phyloP scores from a whole-genome alignment of 64 coral and sea anemone genomes.

The Orbicella faveolata region DNA sequence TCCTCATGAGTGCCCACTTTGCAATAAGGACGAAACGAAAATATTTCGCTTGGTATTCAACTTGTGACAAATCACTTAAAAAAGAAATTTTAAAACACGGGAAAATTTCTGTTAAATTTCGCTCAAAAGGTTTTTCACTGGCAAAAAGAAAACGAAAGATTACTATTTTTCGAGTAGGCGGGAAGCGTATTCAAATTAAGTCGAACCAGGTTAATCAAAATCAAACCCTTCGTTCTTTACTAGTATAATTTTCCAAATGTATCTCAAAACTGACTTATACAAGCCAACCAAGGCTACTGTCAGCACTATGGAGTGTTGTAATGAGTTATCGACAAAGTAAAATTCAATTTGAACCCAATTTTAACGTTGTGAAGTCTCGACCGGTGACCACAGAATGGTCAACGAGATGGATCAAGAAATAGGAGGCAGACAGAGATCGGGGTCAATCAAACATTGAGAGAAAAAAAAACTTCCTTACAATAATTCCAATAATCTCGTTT shows the following conservation, averaged over 20 bases:
- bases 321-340: neutral
- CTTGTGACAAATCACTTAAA: neutral
- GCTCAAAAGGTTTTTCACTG: neutral
- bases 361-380: neutral
- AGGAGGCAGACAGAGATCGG: neutral
- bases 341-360: neutral
- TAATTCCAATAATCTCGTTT: neutral
- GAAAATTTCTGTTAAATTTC: neutral
- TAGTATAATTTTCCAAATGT: neutral
- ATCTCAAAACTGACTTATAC: neutral
- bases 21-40: neutral
- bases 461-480: neutral
- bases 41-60: neutral
- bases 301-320: neutral
- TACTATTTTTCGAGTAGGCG: neutral
- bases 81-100: neutral
- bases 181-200: conserved; percentile 23
- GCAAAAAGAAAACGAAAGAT: neutral
- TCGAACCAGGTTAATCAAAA: conserved; percentile 10
- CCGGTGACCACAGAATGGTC: conserved; percentile 6
- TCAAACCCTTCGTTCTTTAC: neutral
- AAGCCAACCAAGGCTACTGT: neutral
- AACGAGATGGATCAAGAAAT: neutral
- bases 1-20: neutral
- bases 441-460: conserved; percentile 1